phyloP scores from a whole-genome alignment of 64 coral and sea anemone species.

The Porites lutea region DNA sequence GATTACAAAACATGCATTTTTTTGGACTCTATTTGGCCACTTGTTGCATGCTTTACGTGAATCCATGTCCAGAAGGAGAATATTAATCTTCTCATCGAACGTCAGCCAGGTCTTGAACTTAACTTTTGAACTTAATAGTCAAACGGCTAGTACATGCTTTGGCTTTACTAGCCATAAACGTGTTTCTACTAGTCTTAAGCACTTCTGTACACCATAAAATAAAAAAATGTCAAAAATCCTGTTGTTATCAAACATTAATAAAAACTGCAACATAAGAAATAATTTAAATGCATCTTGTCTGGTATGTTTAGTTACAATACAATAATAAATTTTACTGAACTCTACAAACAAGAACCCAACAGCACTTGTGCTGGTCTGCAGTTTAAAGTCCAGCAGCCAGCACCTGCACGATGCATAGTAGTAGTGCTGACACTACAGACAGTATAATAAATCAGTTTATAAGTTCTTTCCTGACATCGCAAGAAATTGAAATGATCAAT shows the following conservation, averaged over 20 bases:
- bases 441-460: conserved; percentile 43
- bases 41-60: conserved; percentile 32
- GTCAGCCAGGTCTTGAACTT: not conserved
- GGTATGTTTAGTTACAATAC: conserved; percentile 41
- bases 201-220: conserved; percentile 25
- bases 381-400: not conserved
- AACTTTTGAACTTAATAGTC: conserved; percentile 33
- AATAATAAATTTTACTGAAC: conserved; percentile 47
- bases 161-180: conserved; percentile 57
- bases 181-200: conserved; percentile 45
- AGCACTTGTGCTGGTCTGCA: conserved; percentile 2
- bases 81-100: conserved; percentile 35
- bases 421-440: not conserved
- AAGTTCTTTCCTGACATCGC: conserved; percentile 4
- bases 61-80: conserved; percentile 39
- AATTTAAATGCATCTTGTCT: conserved; percentile 22
- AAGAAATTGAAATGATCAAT: conserved; percentile 4
- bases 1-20: conserved; percentile 56
- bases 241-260: conserved; percentile 58
- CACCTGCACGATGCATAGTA: conserved; percentile 16
- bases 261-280: conserved; percentile 25
- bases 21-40: conserved; percentile 42
- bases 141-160: conserved; percentile 51
- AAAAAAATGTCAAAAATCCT: conserved; percentile 40
- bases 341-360: conserved; percentile 54